These are phyloP conservation scores for Moxostoma hubbsi DNA, from an alignment of 2,797 vertebrate genomes.

Conservation along the genomic window DNA sequence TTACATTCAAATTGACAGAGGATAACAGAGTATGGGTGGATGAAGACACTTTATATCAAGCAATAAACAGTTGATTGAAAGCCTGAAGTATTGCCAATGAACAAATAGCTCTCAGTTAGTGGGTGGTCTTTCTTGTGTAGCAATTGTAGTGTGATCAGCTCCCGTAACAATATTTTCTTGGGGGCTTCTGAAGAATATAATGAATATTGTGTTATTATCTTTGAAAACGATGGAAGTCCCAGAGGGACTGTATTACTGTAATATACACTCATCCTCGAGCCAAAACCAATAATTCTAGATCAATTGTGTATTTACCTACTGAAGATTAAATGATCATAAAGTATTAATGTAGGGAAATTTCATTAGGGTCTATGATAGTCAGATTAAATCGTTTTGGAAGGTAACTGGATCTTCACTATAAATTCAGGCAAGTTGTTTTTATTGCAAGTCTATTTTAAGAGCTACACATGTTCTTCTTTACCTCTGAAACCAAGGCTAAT, in stretches of 20 bases:
- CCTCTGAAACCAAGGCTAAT: slow-evolving; percentile 15
- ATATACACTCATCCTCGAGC: slow-evolving; percentile 79
- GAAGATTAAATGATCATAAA: slow-evolving; percentile 80
- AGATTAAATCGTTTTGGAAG: slow-evolving; percentile 38
- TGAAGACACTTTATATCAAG: background rate
- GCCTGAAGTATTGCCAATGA: background rate
- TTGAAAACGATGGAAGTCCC: slow-evolving; percentile 14
- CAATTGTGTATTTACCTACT: slow-evolving; percentile 87
- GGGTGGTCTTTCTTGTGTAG: slow-evolving; percentile 6
- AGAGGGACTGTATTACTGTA: slow-evolving; percentile 76
- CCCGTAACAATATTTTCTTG: slow-evolving; percentile 7
- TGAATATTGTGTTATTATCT: slow-evolving; percentile 15
- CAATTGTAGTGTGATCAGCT: background rate
- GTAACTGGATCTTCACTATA: slow-evolving; percentile 38
- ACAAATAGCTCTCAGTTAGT: slow-evolving; percentile 2
- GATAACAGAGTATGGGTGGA: background rate
- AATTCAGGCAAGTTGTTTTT: slow-evolving; percentile 25
- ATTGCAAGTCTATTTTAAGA: slow-evolving; percentile 27
- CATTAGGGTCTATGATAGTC: slow-evolving; percentile 68
- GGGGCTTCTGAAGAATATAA: slow-evolving; percentile 22
- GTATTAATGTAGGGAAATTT: slow-evolving; percentile 71
- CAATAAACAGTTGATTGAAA: background rate
- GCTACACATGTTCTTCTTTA: background rate
- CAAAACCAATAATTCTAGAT: slow-evolving; percentile 84
- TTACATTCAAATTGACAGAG: background rate